A percentile compares a stretch with the other conserved stretches of the same genome.
These are phyloP conservation scores for Prorops nasuta DNA, from an alignment of 1,140 invertebrate genomes.

Conservation along the genomic window DNA sequence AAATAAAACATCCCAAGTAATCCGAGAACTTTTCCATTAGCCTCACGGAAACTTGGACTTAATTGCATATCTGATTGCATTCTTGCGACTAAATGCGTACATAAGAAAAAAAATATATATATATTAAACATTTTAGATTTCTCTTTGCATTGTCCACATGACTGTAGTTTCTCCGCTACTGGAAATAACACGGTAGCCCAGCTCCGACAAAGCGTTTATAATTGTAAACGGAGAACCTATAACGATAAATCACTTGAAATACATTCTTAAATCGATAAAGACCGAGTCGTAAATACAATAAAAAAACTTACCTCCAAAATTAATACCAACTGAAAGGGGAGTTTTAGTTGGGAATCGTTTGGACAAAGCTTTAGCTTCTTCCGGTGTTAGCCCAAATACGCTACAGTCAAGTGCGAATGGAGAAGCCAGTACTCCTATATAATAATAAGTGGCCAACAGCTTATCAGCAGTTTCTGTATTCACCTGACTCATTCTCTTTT, in stretches of 20 bases:
- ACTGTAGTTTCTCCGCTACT: conserved; percentile 76
- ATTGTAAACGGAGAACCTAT: conserved; percentile 62
- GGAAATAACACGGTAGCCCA: conserved; percentile 74
- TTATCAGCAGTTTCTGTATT: conserved; percentile 35
- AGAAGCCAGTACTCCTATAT: conserved; percentile 76
- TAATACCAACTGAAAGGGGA: no score
- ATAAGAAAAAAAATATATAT: no score
- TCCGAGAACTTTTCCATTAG: no score
- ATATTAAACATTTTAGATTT: no score
- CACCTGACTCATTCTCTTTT: conserved; percentile 12
- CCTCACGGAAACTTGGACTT: no score
- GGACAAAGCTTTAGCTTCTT: conserved; percentile 66
- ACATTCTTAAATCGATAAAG: conserved; percentile 1
- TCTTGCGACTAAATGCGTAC: no score
- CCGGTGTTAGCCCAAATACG: conserved; percentile 70
- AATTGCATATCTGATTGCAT: no score
- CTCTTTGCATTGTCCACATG: conserved; percentile 78
- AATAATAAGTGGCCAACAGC: conserved; percentile 51
- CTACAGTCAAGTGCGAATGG: conserved; percentile 69
- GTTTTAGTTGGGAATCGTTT: conserved; percentile 68
- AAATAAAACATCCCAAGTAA: no score
- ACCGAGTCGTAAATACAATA: background rate
- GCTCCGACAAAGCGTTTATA: conserved; percentile 70
- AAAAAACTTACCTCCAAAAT: background rate
- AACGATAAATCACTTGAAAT: conserved; percentile 27